Evolutionary conservation across 2,888 invertebrate species (phyloP), one percentile per base, ranked within the genome.

Genomic region (Eumacrocentrus americanus): DNA sequence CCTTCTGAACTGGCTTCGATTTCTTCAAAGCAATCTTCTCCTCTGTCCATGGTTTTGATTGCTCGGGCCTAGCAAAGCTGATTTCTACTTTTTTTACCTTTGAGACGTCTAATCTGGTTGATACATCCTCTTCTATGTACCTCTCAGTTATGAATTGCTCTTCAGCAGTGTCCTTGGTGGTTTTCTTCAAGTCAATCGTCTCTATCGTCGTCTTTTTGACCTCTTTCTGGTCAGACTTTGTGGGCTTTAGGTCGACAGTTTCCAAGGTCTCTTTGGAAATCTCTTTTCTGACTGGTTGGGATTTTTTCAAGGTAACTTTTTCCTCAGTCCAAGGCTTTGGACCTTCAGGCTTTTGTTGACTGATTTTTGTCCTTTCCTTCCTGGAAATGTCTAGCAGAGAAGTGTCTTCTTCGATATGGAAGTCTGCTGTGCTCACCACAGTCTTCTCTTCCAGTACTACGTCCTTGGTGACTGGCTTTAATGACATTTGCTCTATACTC

Each of bases 401-500:
- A 22, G 62, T 59, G 65, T 70, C 66, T 80, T 82, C 29, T 80
- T 73, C 34, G 75, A 77, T 68, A 76, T 79, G 59, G 55, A 59
- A 65, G 25, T 22, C 44, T 16, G 23, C 46, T n/a, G 52, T 52
- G 7, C 29, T 44, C 82, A 81, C 66, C 85, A 84, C 48, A 86
- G 84, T 63, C n/a, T n/a, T n/a, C 18, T 44, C 37, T 50, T 70
- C 65, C 5, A 42, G 60, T 14, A 56, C 60, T 12, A 52, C 47
- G 6, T 64, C 63, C 34, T 63, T 58, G 20, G 48, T 48, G 9
- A 50, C 40, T 64, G 80, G 79, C 68, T 86, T 87, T 3, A 87
- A 75, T 61, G 79, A 82, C 4, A 86, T 83, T 66, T 84, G 83
- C 77, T 90, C 87, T 2, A 68, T 9, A 2, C 66, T 65, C 40